Base-by-base conservation (phyloP, 2,888 invertebrate genomes). In the Netelia virgata region DNA sequence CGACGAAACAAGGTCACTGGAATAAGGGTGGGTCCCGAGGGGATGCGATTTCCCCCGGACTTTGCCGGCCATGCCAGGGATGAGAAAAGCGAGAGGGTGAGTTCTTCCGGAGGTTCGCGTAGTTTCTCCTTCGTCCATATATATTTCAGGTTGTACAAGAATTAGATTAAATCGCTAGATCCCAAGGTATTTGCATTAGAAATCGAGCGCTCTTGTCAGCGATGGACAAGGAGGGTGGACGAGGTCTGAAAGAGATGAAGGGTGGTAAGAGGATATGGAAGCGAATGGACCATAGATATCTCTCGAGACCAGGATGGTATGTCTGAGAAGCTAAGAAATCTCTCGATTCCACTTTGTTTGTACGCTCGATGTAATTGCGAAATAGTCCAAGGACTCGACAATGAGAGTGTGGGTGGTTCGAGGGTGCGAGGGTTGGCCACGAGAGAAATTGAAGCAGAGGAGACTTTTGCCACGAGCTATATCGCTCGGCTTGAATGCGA, bases 91-190 rank as follows among this genome's bases (percentile, higher is more conserved):
- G 43, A 72, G 47, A 20, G 36, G 23, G 20, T 8, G 70, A 47
- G 68, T 55, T 84, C 55, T 50, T 75, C 75, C 55, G 14, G 69
- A 76, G 75, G 72, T 70, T 80, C 47, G 59, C 79, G 86, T 76
- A 74, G 72, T 41, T 53, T 41, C 61, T 61, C 53, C 16, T 43
- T 59, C 55, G 20, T 59, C 18, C 28, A 20, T 64, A 50, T 82
- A 78, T 68, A 82, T 61, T 23, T 43, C 66, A 55, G 69, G 75
- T 80, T 82, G 83, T 84, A 78, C 84, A 70, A 78, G 84, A 86
- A 88, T 87, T 87, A 84, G 87, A 87, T 88, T 87, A 86, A 88
- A 88, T 86, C 86, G 87, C 87, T 84, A 83, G 78, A 85, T 85
- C 82, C 85, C 82, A 55, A 82, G 82, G 84, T 86, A 87, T 87